These are phyloP conservation scores for Sapajus apella DNA, from an alignment of 2,113 vertebrate species.

Conservation along the genomic window DNA sequence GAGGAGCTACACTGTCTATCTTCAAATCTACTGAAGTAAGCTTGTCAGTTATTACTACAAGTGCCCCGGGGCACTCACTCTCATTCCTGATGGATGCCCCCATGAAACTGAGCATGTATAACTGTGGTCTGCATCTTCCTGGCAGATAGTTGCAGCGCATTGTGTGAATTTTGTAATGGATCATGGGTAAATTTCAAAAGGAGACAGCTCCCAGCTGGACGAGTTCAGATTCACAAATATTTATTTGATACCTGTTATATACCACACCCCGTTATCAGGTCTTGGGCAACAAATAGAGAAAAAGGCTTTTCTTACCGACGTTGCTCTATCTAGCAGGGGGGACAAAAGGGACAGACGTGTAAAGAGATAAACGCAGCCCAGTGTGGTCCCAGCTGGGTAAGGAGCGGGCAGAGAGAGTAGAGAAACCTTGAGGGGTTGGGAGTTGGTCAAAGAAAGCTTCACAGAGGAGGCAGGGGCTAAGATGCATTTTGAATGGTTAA, in stretches of 20 bases:
- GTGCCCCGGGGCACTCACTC: background rate
- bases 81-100: background rate
- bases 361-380: background rate
- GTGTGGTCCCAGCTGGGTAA: background rate
- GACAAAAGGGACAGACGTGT: background rate
- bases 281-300: background rate
- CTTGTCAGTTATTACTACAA: background rate
- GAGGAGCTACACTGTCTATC: background rate
- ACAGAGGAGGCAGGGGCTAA: background rate
- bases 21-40: background rate
- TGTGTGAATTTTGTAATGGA: background rate
- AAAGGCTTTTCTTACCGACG: background rate
- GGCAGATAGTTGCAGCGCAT: background rate
- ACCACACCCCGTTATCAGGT: background rate
- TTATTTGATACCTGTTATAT: background rate
- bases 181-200: background rate
- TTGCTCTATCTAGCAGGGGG: background rate
- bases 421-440: background rate
- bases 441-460: background rate
- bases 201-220: background rate
- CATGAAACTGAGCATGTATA: background rate
- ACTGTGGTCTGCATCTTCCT: background rate
- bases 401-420: rapidly evolving
- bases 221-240: background rate
- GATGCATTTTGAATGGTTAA: background rate